These are phyloP conservation scores for Etheostoma nigrum DNA, from an alignment of 2,797 vertebrate species.

Conservation along the genomic window DNA sequence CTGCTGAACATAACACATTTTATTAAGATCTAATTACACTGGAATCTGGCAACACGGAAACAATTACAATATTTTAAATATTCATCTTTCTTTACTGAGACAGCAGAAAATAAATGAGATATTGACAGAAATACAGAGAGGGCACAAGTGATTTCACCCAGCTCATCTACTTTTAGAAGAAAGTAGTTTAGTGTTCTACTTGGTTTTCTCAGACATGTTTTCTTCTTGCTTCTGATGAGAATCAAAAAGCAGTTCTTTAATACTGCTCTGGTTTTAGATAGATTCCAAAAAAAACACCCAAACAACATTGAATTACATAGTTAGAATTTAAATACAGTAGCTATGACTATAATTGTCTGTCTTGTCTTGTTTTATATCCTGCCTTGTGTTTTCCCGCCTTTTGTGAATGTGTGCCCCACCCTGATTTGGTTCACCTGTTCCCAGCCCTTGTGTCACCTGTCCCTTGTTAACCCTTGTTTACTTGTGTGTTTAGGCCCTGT, in stretches of 20 bases:
- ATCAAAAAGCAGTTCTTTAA: not conserved
- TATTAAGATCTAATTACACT: conserved; percentile 51
- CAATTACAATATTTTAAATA: conserved; percentile 61
- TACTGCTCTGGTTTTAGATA: not conserved
- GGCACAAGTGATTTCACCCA: conserved; percentile 37
- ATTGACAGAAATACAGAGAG: conserved; percentile 59
- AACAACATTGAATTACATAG: not conserved
- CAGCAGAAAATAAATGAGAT: conserved; percentile 71
- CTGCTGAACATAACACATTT: conserved; percentile 52
- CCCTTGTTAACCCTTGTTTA: too few relatives aligned
- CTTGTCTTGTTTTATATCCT: too few relatives aligned
- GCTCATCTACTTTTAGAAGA: conserved; percentile 28
- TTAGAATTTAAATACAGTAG: not conserved
- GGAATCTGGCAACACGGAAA: conserved; percentile 40
- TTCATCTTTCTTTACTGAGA: conserved; percentile 60
- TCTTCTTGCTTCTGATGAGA: not conserved
- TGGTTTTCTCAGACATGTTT: conserved; percentile 5
- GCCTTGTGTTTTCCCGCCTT: too few relatives aligned
- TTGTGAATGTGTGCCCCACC: too few relatives aligned
- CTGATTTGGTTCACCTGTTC: too few relatives aligned
- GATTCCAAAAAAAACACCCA: not conserved
- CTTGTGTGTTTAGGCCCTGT: too few relatives aligned
- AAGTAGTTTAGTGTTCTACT: conserved; percentile 19
- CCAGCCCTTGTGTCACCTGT: too few relatives aligned
- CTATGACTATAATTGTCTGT: not conserved